Conservation (phyloP, 2,797 vertebrate genomes). For the Spheniscus humboldti region DNA sequence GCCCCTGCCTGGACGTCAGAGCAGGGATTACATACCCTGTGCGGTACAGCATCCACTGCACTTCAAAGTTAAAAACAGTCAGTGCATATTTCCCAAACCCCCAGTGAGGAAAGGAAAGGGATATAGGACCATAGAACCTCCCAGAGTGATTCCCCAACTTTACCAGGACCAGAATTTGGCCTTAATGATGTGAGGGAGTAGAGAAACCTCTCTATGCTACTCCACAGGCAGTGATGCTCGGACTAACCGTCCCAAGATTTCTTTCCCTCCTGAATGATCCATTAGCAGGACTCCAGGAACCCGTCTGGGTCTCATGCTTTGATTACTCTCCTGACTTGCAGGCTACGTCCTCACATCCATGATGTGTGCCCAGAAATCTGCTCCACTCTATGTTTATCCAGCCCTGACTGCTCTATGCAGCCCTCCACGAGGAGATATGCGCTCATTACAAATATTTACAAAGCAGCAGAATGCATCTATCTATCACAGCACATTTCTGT, state of each 20-base stretch:
- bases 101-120: background rate
- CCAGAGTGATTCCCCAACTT: background rate
- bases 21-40: background rate
- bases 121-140: background rate
- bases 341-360: rapidly evolving
- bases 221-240: background rate
- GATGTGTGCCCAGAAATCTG: background rate
- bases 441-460: background rate
- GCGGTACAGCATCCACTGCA: background rate
- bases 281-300: background rate
- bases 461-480: background rate
- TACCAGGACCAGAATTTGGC: background rate
- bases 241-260: background rate
- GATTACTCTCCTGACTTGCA: background rate
- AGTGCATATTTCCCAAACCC: background rate
- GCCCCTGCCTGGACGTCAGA: background rate
- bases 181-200: background rate
- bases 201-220: background rate
- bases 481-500: background rate
- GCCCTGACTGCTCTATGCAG: background rate
- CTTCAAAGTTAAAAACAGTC: background rate
- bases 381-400: background rate
- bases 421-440: rapidly evolving
- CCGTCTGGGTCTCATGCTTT: background rate
- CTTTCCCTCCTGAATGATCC: background rate